Evolutionary conservation across 2,888 invertebrate genomes (phyloP), one percentile per base, ranked within the genome.

Genomic region (Epiblema foenella): DNA sequence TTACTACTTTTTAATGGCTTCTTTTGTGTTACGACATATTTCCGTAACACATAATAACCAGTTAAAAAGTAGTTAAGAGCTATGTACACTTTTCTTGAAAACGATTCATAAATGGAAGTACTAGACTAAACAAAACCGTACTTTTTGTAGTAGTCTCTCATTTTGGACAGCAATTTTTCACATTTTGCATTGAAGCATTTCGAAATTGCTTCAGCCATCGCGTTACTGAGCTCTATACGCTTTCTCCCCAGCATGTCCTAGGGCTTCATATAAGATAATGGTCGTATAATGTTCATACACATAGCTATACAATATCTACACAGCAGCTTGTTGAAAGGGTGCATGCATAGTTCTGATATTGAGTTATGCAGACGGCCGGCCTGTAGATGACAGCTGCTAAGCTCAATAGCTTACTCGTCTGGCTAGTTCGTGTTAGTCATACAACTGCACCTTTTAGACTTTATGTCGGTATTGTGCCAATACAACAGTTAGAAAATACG

Each of bases 261-360:
- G 77, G 76, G 76, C 77, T 79, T 79, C 72, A 68, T 69, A 71
- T 69, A 75, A 73, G 74, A 76, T 79, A 81, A 82, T 78, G 80
- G 77, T 75, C 74, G 75, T 77, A 73, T 74, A 74, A 63, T 66
- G 57, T 15, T 15, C 29, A 17, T 33, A 65, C 9, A 33, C n/a
- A 18, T 42, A 73, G 64, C 72, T 75, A 65, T 75, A 69, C 73
- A 71, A n/a, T n/a, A 17, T 56, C 39, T 69, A 70, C 15, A 77
- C 77, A 76, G 76, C 77, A 79, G 79, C 77, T 80, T 77, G 74
- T 80, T 81, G 80, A 80, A 78, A 81, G 77, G 77, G 75, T 79
- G 85, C 89, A 91, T 79, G 85, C 89, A 91, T 91, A 90, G 88
- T 87, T 91, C 81, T 82, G 88, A 82, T 91, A 92, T 91, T 90